These are phyloP conservation scores for Cataglyphis livida DNA, from an alignment of 2,888 invertebrate genomes.

Conservation along the genomic window DNA sequence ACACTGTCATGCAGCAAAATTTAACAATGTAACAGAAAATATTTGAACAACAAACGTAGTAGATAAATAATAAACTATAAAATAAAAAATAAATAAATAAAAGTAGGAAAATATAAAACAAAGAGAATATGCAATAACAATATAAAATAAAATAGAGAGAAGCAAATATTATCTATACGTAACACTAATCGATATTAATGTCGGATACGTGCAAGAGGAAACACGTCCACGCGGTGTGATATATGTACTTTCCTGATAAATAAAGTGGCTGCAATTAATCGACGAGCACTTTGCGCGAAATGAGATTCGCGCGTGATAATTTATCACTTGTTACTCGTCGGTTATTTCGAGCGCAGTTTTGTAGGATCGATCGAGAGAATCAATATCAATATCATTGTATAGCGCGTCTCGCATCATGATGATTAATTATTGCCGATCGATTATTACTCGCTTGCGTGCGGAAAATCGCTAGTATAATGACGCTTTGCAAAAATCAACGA, in stretches of 20 bases:
- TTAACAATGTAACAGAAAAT: constrained; percentile 22
- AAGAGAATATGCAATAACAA: constrained; percentile 1
- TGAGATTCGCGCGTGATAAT: constrained; percentile 38
- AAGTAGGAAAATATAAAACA: neutral
- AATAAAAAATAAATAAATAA: neutral
- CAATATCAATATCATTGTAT: constrained; percentile 14
- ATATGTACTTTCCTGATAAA: constrained; percentile 21
- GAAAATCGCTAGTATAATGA: constrained; percentile 10
- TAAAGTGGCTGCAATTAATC: constrained; percentile 47
- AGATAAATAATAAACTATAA: constrained; percentile 18
- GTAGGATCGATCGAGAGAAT: neutral
- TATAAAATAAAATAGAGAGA: neutral
- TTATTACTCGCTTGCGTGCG: constrained; percentile 18
- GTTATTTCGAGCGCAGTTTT: constrained; percentile 31
- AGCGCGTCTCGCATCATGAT: neutral
- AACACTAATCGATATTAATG: constrained; percentile 39
- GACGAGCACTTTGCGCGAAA: constrained; percentile 44
- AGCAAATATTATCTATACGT: constrained; percentile 26
- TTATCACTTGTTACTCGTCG: constrained; percentile 38
- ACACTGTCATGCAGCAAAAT: neutral
- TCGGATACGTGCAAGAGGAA: neutral
- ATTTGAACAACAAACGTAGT: constrained; percentile 9
- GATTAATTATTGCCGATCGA: constrained; percentile 26
- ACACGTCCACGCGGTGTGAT: constrained; percentile 11
- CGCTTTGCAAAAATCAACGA: constrained; percentile 41